Base-by-base conservation (phyloP, 2,888 invertebrate genomes). In the Rugalucina vietnamica region DNA sequence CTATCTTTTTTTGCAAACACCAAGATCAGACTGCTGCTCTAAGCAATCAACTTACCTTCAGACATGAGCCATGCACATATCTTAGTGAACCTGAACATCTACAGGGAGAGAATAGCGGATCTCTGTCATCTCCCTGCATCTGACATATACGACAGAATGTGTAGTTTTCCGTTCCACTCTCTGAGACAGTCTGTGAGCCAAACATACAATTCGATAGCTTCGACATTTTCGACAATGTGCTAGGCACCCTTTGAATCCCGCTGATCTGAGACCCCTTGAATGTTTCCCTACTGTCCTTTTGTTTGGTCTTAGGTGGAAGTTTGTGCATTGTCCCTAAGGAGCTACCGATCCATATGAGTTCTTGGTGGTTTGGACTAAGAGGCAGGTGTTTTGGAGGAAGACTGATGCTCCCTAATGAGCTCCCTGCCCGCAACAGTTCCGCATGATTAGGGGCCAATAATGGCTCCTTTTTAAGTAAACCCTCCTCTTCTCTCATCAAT, bases 71-170 rank as follows among this genome's bases (percentile, higher is more conserved):
- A 90, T 96, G 96, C 49, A 96, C 95, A 91, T 94, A 95, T 87
- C 95, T 94, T 91, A 96, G 94, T 21, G 96, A 95, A 29, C 96
- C 96, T 36, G 95, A 93, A 90, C 96, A 96, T 54, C 96, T 92
- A 89, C 96, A 96, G 0, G 96, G 96, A 5, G 95, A 95, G 79
- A 96, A 95, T 43, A 96, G 94, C 3, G 95, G 90, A 72, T 92
- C 92, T 14, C 82, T 82, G 24, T 91, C 91, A 82, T 92, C 93
- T 21, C 91, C 93, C 1, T 93, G 91, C 88, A 93, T 87, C 87
- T 96, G 96, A 89, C 96, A 96, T 79, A 96, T 96, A 77, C 96
- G 93, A 90, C 96, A 96, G 79, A 95, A 94, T 21, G 94, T 91
- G 34, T 89, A 78, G 29, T 91, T 79, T 80, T 93, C 93, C 36